These are phyloP conservation scores for Neogobius melanostomus DNA, from an alignment of 2,113 vertebrate genomes.

Conservation along the genomic window DNA sequence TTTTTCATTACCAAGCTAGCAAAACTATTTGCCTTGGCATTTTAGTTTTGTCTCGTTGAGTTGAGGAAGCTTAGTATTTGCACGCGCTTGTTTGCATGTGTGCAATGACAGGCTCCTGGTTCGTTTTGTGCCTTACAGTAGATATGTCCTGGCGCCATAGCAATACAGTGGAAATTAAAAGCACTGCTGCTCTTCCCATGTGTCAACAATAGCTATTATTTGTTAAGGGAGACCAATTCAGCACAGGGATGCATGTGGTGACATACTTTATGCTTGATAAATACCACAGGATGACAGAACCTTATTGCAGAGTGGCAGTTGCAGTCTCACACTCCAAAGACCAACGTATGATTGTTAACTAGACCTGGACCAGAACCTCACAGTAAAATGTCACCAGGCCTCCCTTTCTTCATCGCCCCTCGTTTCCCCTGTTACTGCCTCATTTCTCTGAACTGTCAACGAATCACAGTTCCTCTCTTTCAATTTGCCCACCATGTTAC, in stretches of 20 bases:
- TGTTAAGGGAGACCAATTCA: conserved; percentile 44
- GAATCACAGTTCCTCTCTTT: conserved; percentile 65
- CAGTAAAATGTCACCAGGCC: conserved; percentile 53
- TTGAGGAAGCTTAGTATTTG: conserved; percentile 19
- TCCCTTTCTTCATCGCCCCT: conserved; percentile 34
- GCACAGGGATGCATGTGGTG: conserved; percentile 22
- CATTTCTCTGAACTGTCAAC: conserved; percentile 53
- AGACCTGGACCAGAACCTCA: conserved; percentile 47
- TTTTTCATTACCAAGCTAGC: conserved; percentile 9
- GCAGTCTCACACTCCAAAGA: conserved; percentile 51
- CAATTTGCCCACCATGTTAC: conserved; percentile 57
- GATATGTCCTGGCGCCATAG: conserved; percentile 13
- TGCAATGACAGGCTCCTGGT: conserved; percentile 28
- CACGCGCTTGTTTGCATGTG: conserved; percentile 14
- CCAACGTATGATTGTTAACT: conserved; percentile 60
- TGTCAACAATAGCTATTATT: conserved; percentile 55
- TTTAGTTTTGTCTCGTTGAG: conserved; percentile 31
- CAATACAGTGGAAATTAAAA: conserved; percentile 12
- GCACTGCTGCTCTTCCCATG: conserved; percentile 7
- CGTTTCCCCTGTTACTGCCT: conserved; percentile 11
- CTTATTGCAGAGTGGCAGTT: conserved; percentile 42
- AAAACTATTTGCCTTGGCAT: conserved; percentile 24
- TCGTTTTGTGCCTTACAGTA: conserved; percentile 30
- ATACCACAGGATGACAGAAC: conserved; percentile 46
- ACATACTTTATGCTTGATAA: conserved; percentile 50